phyloP scores from a whole-genome alignment of 2,888 invertebrate species.

The Lasiommata megera region DNA sequence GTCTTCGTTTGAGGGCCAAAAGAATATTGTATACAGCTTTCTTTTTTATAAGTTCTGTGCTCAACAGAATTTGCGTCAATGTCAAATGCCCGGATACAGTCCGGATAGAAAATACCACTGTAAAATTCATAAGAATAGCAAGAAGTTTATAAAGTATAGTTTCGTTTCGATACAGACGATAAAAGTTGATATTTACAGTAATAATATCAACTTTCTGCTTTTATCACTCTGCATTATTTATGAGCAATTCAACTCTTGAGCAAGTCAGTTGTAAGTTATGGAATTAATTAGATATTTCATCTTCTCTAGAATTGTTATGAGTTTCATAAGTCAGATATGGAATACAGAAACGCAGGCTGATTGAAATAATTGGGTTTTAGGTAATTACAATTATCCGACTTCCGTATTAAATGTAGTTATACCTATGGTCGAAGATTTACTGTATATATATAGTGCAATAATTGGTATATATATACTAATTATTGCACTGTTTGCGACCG shows the following conservation, averaged over 20 bases:
- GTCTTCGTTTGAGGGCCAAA: too few relatives aligned
- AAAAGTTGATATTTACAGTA: not conserved
- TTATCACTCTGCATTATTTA: slow-evolving; percentile 10
- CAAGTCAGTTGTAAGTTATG: not conserved
- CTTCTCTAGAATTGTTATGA: slow-evolving; percentile 2
- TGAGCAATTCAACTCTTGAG: slow-evolving; percentile 1
- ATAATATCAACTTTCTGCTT: not conserved
- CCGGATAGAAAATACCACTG: not conserved
- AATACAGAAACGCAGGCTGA: not conserved
- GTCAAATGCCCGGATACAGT: not conserved
- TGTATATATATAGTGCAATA: too few relatives aligned
- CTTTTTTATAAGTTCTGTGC: not conserved
- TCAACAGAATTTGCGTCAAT: slow-evolving; percentile 1
- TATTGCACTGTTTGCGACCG: too few relatives aligned
- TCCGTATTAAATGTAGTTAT: too few relatives aligned
- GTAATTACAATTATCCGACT: too few relatives aligned
- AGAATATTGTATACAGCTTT: not conserved
- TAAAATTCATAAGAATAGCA: not conserved
- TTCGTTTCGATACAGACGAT: not conserved
- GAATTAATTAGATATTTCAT: slow-evolving; percentile 10
- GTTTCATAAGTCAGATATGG: not conserved
- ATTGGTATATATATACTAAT: too few relatives aligned
- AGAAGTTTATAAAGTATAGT: not conserved
- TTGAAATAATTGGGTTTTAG: not conserved
- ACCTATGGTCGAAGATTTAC: too few relatives aligned